Evolutionary conservation across 2,113 vertebrate genomes (phyloP).

Genomic region (Brachyhypopomus occidentalis): DNA sequence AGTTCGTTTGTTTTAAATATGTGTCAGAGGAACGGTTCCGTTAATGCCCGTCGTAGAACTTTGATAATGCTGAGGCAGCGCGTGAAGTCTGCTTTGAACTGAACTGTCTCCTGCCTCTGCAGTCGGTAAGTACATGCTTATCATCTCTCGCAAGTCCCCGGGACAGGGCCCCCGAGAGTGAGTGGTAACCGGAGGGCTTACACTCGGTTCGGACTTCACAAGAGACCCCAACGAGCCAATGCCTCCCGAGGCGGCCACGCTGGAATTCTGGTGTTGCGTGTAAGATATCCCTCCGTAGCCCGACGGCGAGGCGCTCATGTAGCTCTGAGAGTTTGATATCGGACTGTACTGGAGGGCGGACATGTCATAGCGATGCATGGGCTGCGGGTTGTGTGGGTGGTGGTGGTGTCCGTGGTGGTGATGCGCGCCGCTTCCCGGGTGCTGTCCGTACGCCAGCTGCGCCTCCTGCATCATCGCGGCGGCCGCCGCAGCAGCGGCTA

Average conservation of each 20-base stretch:
- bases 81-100: conserved; percentile 90
- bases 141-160: conserved; percentile 97
- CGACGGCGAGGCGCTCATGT: conserved; percentile 92
- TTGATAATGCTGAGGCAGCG: conserved; percentile 93
- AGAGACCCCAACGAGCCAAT: conserved; percentile 87
- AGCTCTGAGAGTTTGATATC: conserved; percentile 91
- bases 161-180: conserved; percentile 85
- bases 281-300: conserved; percentile 90
- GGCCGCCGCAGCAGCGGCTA: conserved; percentile 75
- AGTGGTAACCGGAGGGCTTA: conserved; percentile 86
- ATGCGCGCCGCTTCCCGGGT: conserved; percentile 83
- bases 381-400: conserved; percentile 81
- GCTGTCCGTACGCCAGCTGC: conserved; percentile 92
- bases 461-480: conserved; percentile 98
- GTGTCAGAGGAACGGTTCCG: conserved; percentile 94
- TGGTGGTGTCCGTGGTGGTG: conserved; percentile 76
- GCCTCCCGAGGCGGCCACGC: conserved; percentile 84
- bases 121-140: conserved; percentile 98
- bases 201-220: conserved; percentile 91
- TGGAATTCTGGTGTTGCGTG: conserved; percentile 80
- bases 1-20: conserved; percentile 77
- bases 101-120: conserved; percentile 83
- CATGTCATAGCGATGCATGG: conserved; percentile 93
- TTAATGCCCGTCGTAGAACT: conserved; percentile 84
- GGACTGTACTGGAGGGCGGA: conserved; percentile 91